Conservation (phyloP, 2,797 vertebrate species). For the Mycteria americana region DNA sequence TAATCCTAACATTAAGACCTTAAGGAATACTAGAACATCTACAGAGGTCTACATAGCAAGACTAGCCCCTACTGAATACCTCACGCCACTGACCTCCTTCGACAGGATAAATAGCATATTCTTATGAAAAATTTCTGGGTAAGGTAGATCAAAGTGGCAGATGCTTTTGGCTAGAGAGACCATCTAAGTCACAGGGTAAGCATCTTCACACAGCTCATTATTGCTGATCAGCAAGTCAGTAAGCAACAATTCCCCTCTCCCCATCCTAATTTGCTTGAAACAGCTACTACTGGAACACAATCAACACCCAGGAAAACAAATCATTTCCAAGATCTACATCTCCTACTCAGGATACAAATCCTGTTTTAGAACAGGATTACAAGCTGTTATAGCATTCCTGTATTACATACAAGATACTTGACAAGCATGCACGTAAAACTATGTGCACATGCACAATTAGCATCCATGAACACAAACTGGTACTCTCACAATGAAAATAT, state of each 20-base stretch:
- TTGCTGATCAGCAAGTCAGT: not conserved
- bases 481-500: not conserved
- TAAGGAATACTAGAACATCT: not conserved
- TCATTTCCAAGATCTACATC: not conserved
- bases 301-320: not conserved
- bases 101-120: not conserved
- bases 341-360: not conserved
- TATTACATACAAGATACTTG: not conserved
- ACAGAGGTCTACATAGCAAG: not conserved
- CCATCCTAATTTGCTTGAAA: not conserved
- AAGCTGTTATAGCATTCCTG: not conserved
- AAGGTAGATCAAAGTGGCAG: not conserved
- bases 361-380: not conserved
- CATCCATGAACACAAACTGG: not conserved
- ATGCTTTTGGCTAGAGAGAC: not conserved
- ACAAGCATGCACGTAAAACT: not conserved
- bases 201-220: not conserved
- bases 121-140: too few relatives aligned
- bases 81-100: not conserved
- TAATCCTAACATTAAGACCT: not conserved
- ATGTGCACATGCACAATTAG: not conserved
- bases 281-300: not conserved
- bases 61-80: not conserved
- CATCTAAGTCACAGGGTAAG: not conserved
- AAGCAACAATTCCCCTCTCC: not conserved